A percentile compares a stretch with the other conserved stretches of the same genome.
phyloP scores from a whole-genome alignment of 2,797 vertebrate genomes.

The Cygnus olor region DNA sequence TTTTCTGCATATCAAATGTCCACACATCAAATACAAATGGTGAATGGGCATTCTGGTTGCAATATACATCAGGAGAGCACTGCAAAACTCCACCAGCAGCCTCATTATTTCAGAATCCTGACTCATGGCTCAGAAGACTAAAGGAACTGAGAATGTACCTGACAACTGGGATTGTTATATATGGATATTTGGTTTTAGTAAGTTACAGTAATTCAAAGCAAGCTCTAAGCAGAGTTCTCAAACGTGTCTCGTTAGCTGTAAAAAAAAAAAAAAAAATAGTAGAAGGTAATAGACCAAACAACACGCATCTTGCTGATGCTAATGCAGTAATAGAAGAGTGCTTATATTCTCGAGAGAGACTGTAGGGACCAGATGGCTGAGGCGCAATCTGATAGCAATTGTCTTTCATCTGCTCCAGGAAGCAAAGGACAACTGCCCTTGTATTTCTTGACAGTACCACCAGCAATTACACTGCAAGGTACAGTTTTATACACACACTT shows the following conservation, averaged over 20 bases:
- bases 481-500: not conserved
- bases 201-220: not conserved
- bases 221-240: not conserved
- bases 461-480: not conserved
- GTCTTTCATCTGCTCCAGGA: not conserved
- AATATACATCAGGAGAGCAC: not conserved
- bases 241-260: not conserved
- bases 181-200: not conserved
- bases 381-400: not conserved
- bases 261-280: not conserved
- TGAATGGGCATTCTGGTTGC: not conserved
- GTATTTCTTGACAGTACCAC: not conserved
- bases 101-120: not conserved
- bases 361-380: not conserved
- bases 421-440: not conserved
- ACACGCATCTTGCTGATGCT: not conserved
- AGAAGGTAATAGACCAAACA: not conserved
- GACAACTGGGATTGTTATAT: not conserved
- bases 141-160: not conserved
- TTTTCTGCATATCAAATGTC: slow-evolving; percentile 27
- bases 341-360: not conserved
- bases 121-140: not conserved
- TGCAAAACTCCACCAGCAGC: not conserved
- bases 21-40: not conserved
- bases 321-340: not conserved